A percentile compares a stretch with the other conserved stretches of the same genome.
These are phyloP conservation scores for Eristalinus aeneus DNA, from an alignment of 2,888 invertebrate species.

Conservation along the genomic window DNA sequence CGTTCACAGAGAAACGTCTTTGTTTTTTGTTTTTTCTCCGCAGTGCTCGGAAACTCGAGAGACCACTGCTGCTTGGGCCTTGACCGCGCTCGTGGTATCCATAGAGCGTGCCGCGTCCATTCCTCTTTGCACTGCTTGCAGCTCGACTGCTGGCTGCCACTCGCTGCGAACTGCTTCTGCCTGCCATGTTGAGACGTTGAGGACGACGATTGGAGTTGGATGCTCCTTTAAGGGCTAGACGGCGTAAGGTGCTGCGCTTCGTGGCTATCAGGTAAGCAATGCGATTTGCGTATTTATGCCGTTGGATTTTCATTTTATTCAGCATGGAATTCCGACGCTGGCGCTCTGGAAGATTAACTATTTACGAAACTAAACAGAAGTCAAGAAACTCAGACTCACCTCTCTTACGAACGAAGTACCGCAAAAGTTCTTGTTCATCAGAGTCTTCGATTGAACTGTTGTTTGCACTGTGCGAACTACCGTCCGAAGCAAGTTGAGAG, in stretches of 20 bases:
- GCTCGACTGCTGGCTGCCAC: conserved; percentile 36
- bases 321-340: conserved; percentile 80
- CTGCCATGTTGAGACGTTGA: conserved; percentile 67
- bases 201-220: conserved; percentile 75
- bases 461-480: conserved; percentile 74
- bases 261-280: conserved; percentile 88
- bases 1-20: conserved; percentile 32
- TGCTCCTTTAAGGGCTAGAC: conserved; percentile 83
- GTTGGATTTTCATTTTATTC: conserved; percentile 79
- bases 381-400: conserved; percentile 17
- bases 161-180: conserved; percentile 40
- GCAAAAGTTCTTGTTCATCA: conserved; percentile 68
- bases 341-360: conserved; percentile 74
- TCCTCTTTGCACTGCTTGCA: conserved; percentile 53
- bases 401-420: conserved; percentile 61
- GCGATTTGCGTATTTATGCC: conserved; percentile 84
- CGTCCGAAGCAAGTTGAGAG: conserved; percentile 73
- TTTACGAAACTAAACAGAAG: conserved; percentile 29
- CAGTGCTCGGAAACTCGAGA: conserved; percentile 57
- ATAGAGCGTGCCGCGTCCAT: conserved; percentile 45
- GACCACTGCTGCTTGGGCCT: conserved; percentile 58
- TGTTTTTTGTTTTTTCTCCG: conserved; percentile 72
- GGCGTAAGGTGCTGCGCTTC: conserved; percentile 85
- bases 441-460: conserved; percentile 77
- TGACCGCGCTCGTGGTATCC: conserved; percentile 59